Percentiles rank a stretch among this genome's conserved stretches.
Conservation (phyloP, 2,797 vertebrate species). For the Ctenochaetus hawaiiensis region DNA sequence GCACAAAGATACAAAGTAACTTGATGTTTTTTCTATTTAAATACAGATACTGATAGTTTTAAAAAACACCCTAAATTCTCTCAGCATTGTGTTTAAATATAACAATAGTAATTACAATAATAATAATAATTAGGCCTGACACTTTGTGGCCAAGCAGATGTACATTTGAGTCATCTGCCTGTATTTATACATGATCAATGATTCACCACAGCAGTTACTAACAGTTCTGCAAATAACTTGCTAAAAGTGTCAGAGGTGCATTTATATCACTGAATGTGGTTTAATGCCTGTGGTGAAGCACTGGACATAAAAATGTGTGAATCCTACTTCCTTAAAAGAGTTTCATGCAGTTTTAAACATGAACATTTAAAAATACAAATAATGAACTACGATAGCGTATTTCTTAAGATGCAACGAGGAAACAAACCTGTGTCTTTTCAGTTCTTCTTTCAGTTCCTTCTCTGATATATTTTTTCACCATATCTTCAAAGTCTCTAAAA, state of each 20-base stretch:
- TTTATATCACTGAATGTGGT: neutral
- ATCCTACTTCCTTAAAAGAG: conserved; percentile 38
- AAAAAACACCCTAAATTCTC: neutral
- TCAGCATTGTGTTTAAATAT: neutral
- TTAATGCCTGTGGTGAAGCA: neutral
- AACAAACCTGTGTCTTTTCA: neutral
- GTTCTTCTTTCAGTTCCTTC: conserved; percentile 57
- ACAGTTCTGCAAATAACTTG: conserved; percentile 28
- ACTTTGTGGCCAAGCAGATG: neutral
- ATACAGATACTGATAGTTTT: too few species aligned
- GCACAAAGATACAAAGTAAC: neutral
- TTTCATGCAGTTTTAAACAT: neutral
- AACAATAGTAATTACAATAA: too few species aligned
- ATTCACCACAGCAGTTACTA: neutral
- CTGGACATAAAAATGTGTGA: neutral
- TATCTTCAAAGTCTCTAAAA: conserved; percentile 3
- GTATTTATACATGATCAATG: neutral
- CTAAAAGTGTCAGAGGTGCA: neutral
- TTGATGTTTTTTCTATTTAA: too few species aligned
- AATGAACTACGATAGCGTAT: neutral
- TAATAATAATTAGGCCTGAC: neutral
- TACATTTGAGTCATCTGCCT: neutral
- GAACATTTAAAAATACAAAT: neutral
- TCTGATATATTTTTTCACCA: neutral
- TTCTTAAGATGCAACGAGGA: conserved; percentile 3